These are phyloP conservation scores for Rhinoraja longicauda DNA, from an alignment of 2,797 vertebrate genomes.

Conservation along the genomic window DNA sequence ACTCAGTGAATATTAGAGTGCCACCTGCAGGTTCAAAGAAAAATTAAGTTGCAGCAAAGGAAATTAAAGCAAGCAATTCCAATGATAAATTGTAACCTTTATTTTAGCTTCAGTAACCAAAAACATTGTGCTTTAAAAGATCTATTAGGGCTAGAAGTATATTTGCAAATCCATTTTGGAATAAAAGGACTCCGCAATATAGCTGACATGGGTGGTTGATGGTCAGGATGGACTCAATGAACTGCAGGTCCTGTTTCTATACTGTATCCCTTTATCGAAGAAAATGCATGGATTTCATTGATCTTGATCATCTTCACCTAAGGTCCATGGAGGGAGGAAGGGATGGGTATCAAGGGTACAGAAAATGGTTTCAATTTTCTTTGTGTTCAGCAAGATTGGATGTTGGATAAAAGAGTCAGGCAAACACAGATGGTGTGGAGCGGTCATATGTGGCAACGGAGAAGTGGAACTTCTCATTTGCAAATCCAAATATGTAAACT, in stretches of 20 bases:
- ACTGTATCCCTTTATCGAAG: too few relatives aligned
- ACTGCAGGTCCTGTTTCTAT: too few relatives aligned
- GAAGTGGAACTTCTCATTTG: not conserved
- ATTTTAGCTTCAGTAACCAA: not conserved
- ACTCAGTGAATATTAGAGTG: not conserved
- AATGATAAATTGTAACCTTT: not conserved
- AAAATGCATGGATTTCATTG: not conserved
- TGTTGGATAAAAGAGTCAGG: not conserved
- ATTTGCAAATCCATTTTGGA: too few relatives aligned
- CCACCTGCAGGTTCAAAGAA: slow-evolving; percentile 15
- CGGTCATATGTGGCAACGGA: not conserved
- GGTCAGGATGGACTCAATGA: too few relatives aligned
- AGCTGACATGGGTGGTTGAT: not conserved
- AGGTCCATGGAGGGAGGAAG: not conserved
- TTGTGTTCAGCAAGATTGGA: too few relatives aligned
- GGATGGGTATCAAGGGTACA: not conserved
- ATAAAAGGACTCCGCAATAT: not conserved
- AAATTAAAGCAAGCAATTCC: not conserved
- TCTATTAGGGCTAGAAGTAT: not conserved
- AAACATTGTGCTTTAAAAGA: not conserved
- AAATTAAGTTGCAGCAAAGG: not conserved
- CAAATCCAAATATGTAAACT: not conserved
- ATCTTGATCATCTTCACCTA: not conserved
- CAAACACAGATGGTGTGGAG: not conserved
- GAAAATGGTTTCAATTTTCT: not conserved